phyloP scores from a whole-genome alignment of 2,797 vertebrate species.

The Onychomys leucogaster region DNA sequence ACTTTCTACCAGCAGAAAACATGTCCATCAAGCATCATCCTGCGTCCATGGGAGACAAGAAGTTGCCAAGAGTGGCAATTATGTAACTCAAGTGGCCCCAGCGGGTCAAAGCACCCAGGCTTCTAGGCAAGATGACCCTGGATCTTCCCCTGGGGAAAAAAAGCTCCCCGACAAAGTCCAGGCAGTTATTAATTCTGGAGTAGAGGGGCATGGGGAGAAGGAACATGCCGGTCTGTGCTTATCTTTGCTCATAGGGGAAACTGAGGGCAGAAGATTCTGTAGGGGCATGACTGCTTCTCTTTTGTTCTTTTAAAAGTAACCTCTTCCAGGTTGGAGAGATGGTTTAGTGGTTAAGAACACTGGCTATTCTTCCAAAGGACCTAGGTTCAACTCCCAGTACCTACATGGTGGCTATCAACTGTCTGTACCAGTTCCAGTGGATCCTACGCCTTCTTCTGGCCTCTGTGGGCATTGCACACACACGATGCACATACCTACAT shows the following conservation, averaged over 20 bases:
- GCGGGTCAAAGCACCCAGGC: no score
- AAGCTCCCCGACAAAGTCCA: not conserved
- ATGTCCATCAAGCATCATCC: accelerated
- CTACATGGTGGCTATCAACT: not conserved
- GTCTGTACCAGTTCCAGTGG: not conserved
- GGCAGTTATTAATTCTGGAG: not conserved
- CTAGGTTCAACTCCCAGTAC: not conserved
- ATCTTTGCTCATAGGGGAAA: not conserved
- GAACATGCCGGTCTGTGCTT: not conserved
- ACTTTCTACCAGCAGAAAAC: not conserved
- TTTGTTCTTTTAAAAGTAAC: not conserved
- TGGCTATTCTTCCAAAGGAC: not conserved
- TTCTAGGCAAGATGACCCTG: not conserved
- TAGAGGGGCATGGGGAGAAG: not conserved
- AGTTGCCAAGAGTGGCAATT: not conserved
- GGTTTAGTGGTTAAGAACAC: not conserved
- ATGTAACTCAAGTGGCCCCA: not conserved
- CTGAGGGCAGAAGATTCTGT: not conserved
- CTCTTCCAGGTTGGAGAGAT: not conserved
- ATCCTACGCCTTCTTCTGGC: not conserved
- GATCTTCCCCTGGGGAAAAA: not conserved
- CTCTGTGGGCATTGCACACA: not conserved
- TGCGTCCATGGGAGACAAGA: not conserved
- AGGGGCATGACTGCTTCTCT: not conserved
- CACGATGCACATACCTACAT: not conserved